Base-by-base conservation (phyloP, 2,113 vertebrate species). In the Triplophysa rosa region DNA sequence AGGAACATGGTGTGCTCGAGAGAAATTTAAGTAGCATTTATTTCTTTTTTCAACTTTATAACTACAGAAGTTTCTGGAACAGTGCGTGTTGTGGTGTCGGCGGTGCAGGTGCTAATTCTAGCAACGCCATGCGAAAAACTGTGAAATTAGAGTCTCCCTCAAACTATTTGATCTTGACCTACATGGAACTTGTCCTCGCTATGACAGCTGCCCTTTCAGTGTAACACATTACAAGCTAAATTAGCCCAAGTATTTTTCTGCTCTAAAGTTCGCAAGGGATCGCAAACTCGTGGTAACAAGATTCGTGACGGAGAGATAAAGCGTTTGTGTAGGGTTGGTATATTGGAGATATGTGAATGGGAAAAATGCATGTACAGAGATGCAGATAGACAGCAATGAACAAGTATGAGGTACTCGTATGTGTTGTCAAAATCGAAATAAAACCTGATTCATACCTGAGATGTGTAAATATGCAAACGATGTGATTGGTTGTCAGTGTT, bases 381-480 rank as follows among this genome's bases (percentile, higher is more conserved):
- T 87, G 86, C 84, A 86, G 85, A 86, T 29, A 84, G 82, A 84
- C 72, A 71, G 82, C 83, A 87, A 85, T 84, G 29, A 77, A 86
- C 77, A 74, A 83, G 87, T 81, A 84, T 86, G 80, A 85, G 19
- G 78, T 79, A 84, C 84, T 83, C 81, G 77, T 77, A 66, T 67
- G 78, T 80, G 84, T 21, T 80, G 71, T 87, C 67, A 79, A 83
- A 81, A 83, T 65, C 81, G 23, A 78, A 70, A 47, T 33, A 66
- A 79, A 77, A 70, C 83, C 23, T 84, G 82, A 89, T 90, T 88
- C 78, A 81, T 92, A 91, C 88, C 91, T 91, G 91, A 92, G 91
- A 92, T 90, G 87, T 83, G 89, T 54, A 70, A 87, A 89, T 71
- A 81, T 17, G 4, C 81, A 16, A 54, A 63, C 62, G 42, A 65